A percentile compares a stretch with the other conserved stretches of the same genome.
Evolutionary conservation across 2,113 vertebrate genomes (phyloP).

Genomic region (Callopanchax toddi): DNA sequence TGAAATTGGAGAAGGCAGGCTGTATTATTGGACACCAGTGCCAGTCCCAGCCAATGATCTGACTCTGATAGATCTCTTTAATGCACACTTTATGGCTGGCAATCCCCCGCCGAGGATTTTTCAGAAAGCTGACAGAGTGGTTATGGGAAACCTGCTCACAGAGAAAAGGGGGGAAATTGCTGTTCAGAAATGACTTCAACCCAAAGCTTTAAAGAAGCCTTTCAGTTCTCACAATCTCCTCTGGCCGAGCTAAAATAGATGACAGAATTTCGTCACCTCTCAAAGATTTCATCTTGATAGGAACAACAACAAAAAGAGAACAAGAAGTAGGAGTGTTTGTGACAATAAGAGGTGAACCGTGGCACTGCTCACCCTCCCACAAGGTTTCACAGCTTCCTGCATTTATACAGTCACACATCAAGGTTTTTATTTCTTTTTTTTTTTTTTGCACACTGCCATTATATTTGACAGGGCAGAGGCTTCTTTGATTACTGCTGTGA

Average conservation of each 20-base stretch:
- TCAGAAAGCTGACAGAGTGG: constrained; percentile 67
- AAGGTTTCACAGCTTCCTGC: constrained; percentile 30
- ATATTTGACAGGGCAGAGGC: not conserved
- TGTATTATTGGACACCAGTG: constrained; percentile 65
- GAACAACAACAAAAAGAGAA: constrained; percentile 17
- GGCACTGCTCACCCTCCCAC: constrained; percentile 19
- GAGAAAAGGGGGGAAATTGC: constrained; percentile 57
- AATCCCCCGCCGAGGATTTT: constrained; percentile 57
- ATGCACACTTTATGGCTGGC: constrained; percentile 66
- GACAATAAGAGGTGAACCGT: constrained; percentile 40
- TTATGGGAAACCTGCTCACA: constrained; percentile 56
- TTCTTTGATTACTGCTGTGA: constrained; percentile 14
- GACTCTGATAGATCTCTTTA: constrained; percentile 69
- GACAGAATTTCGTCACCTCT: constrained; percentile 51
- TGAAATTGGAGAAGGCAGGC: constrained; percentile 67
- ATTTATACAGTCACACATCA: constrained; percentile 7
- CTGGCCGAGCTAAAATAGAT: constrained; percentile 33
- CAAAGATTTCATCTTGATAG: constrained; percentile 46
- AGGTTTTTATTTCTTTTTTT: constrained; percentile 3
- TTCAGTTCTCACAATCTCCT: constrained; percentile 41
- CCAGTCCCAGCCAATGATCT: constrained; percentile 55
- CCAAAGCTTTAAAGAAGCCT: constrained; percentile 49
- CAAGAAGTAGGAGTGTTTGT: constrained; percentile 37
- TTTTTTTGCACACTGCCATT: not conserved
- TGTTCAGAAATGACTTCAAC: constrained; percentile 63